Conservation (phyloP, 2,797 vertebrate genomes). For the Chaetophractus vellerosus region DNA sequence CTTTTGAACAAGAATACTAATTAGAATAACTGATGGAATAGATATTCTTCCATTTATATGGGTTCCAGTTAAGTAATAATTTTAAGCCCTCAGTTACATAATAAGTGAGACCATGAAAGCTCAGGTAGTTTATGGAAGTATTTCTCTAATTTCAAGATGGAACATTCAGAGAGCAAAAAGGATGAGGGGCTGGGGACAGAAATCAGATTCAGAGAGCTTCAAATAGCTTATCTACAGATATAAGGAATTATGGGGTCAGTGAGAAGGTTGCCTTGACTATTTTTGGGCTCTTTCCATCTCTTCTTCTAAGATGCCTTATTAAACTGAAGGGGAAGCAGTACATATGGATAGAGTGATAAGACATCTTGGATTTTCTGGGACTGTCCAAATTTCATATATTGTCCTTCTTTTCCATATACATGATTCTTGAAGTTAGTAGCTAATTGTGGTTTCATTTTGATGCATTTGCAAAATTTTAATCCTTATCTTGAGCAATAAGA, state of each 20-base stretch:
- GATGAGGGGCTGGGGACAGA: constrained; percentile 30
- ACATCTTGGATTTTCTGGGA: constrained; percentile 56
- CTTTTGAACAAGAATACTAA: constrained; percentile 64
- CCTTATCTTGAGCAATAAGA: constrained; percentile 31
- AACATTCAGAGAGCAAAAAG: constrained; percentile 58
- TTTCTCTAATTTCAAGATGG: constrained; percentile 66
- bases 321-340: constrained; percentile 24
- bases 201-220: constrained; percentile 59
- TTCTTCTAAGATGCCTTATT: constrained; percentile 72
- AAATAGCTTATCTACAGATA: constrained; percentile 67
- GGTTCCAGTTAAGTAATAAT: constrained; percentile 46
- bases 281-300: constrained; percentile 63
- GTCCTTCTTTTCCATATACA: constrained; percentile 55
- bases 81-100: constrained; percentile 63
- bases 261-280: constrained; percentile 65
- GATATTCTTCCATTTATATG: constrained; percentile 60
- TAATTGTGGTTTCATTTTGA: constrained; percentile 40
- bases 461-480: constrained; percentile 61
- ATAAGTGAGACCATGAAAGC: constrained; percentile 53
- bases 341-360: constrained; percentile 45
- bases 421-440: constrained; percentile 45
- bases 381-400: constrained; percentile 27
- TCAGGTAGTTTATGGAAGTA: constrained; percentile 61
- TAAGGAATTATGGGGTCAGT: constrained; percentile 53
- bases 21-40: constrained; percentile 39